A percentile compares a stretch with the other conserved stretches of the same genome.
Evolutionary conservation across 2,113 vertebrate species (phyloP).

Genomic region (Cyprinodon variegatus): DNA sequence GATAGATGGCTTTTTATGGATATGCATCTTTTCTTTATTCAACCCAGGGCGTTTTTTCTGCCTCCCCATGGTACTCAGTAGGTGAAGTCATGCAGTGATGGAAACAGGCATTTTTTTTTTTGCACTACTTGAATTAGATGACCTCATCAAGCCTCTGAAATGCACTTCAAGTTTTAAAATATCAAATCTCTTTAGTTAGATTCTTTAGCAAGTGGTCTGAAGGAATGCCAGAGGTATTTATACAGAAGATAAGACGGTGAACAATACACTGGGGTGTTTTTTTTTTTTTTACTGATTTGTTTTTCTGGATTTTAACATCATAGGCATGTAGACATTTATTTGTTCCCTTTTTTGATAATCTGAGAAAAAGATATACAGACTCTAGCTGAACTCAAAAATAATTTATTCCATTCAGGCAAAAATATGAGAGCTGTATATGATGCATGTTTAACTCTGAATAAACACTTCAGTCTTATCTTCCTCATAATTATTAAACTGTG

Average conservation of each 20-base stretch:
- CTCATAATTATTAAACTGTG: background rate
- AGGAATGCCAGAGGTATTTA: background rate
- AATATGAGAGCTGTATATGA: too few relatives aligned
- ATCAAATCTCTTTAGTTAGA: background rate
- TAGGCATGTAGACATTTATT: background rate
- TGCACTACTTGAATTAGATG: background rate
- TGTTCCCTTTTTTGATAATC: background rate
- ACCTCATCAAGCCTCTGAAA: conserved; percentile 8
- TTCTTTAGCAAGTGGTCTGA: background rate
- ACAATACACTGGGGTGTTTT: too few relatives aligned
- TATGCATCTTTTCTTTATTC: background rate
- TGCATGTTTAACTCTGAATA: too few relatives aligned
- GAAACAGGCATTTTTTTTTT: background rate
- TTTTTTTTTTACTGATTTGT: too few relatives aligned
- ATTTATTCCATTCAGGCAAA: too few relatives aligned
- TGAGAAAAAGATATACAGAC: background rate
- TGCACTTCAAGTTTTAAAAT: background rate
- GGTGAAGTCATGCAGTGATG: background rate
- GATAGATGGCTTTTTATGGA: background rate
- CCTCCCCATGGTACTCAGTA: background rate
- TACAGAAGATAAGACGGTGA: background rate
- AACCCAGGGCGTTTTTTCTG: background rate
- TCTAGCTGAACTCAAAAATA: too few relatives aligned
- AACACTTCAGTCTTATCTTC: too few relatives aligned
- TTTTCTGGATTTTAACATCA: too few relatives aligned